Percentiles rank a stretch among this genome's conserved stretches.
Evolutionary conservation across 2,113 vertebrate genomes (phyloP).

Genomic region (Urocynchramus pylzowi): DNA sequence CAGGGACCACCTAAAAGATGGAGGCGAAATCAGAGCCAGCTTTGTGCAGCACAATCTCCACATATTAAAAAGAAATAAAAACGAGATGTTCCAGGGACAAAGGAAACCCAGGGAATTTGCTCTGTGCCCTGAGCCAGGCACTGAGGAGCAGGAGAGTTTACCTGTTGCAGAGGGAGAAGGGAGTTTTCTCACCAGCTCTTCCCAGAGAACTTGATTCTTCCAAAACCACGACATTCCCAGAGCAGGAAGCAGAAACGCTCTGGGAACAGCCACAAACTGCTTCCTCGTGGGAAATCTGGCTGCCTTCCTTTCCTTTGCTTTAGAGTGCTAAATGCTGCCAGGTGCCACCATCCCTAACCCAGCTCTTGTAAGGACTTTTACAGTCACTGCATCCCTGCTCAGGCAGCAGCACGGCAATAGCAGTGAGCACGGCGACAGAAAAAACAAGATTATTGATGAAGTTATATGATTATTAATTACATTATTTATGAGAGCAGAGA

Average conservation of each 20-base stretch:
- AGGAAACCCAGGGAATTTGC: background rate
- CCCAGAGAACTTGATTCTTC: background rate
- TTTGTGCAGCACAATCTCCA: background rate
- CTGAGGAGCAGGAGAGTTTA: background rate
- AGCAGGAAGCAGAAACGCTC: fast-evolving
- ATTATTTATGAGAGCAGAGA: background rate
- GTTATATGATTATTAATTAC: background rate
- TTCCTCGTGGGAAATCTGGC: background rate
- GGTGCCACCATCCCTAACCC: background rate
- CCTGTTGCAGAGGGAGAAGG: background rate
- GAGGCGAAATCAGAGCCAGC: fast-evolving
- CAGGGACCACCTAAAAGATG: background rate
- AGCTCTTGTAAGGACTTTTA: background rate
- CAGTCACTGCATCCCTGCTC: background rate
- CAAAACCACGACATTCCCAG: fast-evolving
- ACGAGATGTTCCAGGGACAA: background rate
- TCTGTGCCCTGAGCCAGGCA: background rate
- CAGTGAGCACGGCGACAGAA: fast-evolving
- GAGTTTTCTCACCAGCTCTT: background rate
- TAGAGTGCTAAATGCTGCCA: background rate
- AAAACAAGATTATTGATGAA: background rate
- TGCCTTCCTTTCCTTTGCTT: background rate
- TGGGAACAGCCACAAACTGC: background rate
- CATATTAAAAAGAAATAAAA: fast-evolving
- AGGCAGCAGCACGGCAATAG: background rate